Conservation (phyloP, 2,888 invertebrate genomes). For the Diaprepes abbreviatus region DNA sequence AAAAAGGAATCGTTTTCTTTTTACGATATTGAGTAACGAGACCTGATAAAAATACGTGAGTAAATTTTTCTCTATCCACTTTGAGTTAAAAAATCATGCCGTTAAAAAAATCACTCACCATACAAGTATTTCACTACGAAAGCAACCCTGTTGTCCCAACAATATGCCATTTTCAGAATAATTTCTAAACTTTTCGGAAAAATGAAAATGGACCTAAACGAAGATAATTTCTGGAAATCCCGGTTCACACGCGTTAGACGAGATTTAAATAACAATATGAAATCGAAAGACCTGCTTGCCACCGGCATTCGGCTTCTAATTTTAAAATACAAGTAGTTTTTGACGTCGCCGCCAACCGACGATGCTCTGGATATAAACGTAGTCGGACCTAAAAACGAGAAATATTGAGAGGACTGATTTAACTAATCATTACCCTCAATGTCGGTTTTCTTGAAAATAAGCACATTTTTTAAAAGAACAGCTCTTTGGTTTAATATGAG, state of each 20-base stretch:
- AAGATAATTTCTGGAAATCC: slow-evolving; percentile 19
- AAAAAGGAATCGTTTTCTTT: too few relatives aligned
- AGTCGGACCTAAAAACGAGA: slow-evolving; percentile 7
- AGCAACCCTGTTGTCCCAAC: slow-evolving; percentile 87
- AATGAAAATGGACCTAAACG: neutral
- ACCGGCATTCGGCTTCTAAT: slow-evolving; percentile 52
- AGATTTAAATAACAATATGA: slow-evolving; percentile 50
- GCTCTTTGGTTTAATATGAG: too few relatives aligned
- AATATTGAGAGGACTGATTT: neutral
- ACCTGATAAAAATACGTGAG: too few relatives aligned
- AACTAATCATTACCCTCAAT: too few relatives aligned
- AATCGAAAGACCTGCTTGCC: slow-evolving; percentile 54
- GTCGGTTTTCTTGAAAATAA: too few relatives aligned
- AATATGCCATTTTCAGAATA: slow-evolving; percentile 76
- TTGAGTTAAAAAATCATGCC: too few relatives aligned
- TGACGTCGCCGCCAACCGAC: slow-evolving; percentile 50
- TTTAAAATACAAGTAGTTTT: slow-evolving; percentile 54
- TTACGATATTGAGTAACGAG: too few relatives aligned
- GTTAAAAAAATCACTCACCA: slow-evolving; percentile 74
- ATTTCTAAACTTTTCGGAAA: neutral
- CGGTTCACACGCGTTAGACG: slow-evolving; percentile 26
- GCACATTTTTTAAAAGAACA: too few relatives aligned
- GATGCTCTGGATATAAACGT: slow-evolving; percentile 30
- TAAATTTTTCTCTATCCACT: too few relatives aligned
- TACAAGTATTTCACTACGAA: slow-evolving; percentile 87